A percentile compares a stretch with the other conserved stretches of the same genome.
Conservation (phyloP, 1,140 invertebrate species). For the Apis florea region DNA sequence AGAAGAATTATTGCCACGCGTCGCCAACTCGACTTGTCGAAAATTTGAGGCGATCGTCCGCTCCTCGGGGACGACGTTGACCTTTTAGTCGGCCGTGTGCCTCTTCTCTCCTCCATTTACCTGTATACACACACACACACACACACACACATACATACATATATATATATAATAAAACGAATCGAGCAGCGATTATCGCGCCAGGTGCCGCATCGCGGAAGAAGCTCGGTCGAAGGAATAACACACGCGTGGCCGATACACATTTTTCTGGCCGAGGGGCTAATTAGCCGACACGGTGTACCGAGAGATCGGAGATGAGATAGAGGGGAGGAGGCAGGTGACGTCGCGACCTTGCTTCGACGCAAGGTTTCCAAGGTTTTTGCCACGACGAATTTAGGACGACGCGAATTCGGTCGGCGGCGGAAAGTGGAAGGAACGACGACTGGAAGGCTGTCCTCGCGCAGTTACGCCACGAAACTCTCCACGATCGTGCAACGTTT, state of each 20-base stretch:
- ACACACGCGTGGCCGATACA: conserved; percentile 13
- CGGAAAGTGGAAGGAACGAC: background rate
- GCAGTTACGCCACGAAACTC: background rate
- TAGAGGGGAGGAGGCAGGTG: background rate
- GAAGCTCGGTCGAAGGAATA: background rate
- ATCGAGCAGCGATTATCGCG: background rate
- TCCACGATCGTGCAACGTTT: background rate
- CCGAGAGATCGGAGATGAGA: conserved; percentile 11
- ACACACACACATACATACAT: too few relatives aligned
- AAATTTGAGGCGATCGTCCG: conserved; percentile 11
- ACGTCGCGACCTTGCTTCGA: conserved; percentile 18
- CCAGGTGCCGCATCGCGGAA: background rate
- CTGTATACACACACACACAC: too few relatives aligned
- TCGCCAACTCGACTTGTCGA: conserved; percentile 12
- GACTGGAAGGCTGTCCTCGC: background rate
- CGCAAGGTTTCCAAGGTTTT: too few relatives aligned
- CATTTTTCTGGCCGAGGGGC: conserved; percentile 17
- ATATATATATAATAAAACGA: too few relatives aligned
- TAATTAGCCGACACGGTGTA: conserved; percentile 32
- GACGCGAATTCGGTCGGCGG: too few relatives aligned
- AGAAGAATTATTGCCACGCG: conserved; percentile 41
- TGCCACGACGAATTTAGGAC: too few relatives aligned
- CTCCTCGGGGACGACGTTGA: background rate
- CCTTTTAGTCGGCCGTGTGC: background rate
- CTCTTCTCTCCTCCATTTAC: too few relatives aligned